Evolutionary conservation across 2,888 invertebrate genomes (phyloP), one percentile per base, ranked within the genome.

Genomic region (Kuschelorhynchus macadamiae): DNA sequence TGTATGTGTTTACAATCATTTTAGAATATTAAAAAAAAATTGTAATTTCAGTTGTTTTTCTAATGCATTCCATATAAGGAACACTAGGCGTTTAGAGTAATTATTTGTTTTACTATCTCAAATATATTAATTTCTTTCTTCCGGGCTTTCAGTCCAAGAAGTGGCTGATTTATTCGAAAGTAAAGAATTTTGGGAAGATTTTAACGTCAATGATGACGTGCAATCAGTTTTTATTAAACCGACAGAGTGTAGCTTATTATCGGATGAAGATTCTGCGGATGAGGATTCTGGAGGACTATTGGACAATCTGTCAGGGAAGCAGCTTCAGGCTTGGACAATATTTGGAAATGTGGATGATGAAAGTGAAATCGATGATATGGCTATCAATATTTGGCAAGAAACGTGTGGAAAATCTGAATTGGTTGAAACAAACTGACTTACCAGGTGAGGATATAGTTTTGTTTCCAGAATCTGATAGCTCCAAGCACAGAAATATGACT

Each of bases 121-220:
- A n/a, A n/a, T n/a, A n/a, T n/a, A n/a, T n/a, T n/a, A n/a, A n/a
- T n/a, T n/a, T n/a, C n/a, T n/a, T n/a, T n/a, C n/a, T 52, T 52
- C 33, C 21, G 60, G 70, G 12, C 30, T 69, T 7, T 21, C 61
- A 9, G 57, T 70, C 14, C 41, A 67, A 25, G 16, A 70, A 9
- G 41, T 70, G n/a, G n/a, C 41, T 20, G 71, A 71, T 67, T 9
- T 71, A 12, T 67, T 71, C 7, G 67, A 71, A 44, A 41, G 14
- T 21, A 17, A 60, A 12, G 64, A 64, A n/a, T 64, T 67, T 52
- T 67, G 63, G 63, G 46, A 66, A 8, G 57, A 67, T 50, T 25
- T 59, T n/a, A 47, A 68, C n/a, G 11, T 12, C 20, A 61, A 55
- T 25, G 65, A 70, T 16, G 17, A 12, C 36, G 44, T 67, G 17